A percentile compares a stretch with the other conserved stretches of the same genome.
These are phyloP conservation scores for Chroicocephalus ridibundus DNA, from an alignment of 2,113 vertebrate genomes.

Conservation along the genomic window DNA sequence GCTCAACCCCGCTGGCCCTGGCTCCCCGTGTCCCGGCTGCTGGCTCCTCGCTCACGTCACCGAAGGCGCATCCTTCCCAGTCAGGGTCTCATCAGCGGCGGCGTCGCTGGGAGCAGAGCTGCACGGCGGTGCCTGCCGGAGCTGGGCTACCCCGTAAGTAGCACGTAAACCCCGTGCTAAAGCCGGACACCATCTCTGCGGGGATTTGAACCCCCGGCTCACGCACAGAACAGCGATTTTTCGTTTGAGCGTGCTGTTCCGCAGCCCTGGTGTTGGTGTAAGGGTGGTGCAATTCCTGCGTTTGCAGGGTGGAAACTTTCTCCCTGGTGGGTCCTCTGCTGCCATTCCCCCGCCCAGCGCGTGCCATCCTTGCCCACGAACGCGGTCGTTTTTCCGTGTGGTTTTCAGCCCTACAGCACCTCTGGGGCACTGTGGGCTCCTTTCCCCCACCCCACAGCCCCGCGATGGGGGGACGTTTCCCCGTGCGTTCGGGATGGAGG, in stretches of 20 bases:
- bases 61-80: rapidly evolving
- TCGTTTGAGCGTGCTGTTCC: rapidly evolving
- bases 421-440: not conserved
- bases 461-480: rapidly evolving
- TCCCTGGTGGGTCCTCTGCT: not conserved
- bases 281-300: not conserved
- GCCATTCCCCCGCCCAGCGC: not conserved
- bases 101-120: not conserved
- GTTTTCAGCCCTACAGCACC: not conserved
- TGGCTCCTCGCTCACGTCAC: not conserved
- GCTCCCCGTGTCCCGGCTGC: not conserved
- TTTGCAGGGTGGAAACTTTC: slow-evolving; percentile 7
- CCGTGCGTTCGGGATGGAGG: rapidly evolving
- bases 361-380: not conserved
- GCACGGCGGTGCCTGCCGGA: not conserved
- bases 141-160: not conserved
- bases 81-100: rapidly evolving
- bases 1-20: not conserved
- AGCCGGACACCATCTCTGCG: not conserved
- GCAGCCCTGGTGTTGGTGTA: not conserved
- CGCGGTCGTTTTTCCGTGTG: not conserved
- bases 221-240: not conserved
- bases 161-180: not conserved
- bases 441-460: not conserved
- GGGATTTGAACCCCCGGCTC: not conserved